Conservation (phyloP, 2,113 vertebrate genomes). For the Centropristis striata region DNA sequence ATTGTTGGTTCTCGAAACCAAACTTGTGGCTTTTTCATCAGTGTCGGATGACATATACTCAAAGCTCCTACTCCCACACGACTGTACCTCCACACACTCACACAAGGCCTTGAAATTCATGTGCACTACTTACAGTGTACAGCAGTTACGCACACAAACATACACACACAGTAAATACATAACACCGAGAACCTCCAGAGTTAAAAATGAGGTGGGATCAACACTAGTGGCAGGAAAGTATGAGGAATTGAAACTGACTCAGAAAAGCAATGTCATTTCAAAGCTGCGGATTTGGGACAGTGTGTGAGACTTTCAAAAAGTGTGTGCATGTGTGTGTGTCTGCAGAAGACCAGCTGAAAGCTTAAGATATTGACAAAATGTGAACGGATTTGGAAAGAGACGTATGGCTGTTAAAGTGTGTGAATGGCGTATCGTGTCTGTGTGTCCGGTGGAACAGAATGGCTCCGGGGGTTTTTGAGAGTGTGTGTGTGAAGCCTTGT, state of each 20-base stretch:
- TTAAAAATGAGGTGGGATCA: conserved; percentile 41
- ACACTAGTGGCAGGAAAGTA: background rate
- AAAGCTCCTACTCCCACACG: conserved; percentile 43
- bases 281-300: conserved; percentile 36
- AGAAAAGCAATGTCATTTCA: conserved; percentile 38
- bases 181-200: conserved; percentile 5
- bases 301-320: conserved; percentile 10
- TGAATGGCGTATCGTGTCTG: conserved; percentile 39
- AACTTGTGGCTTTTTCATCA: conserved; percentile 77
- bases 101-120: conserved; percentile 21
- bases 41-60: conserved; percentile 64
- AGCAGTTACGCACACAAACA: background rate
- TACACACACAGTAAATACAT: background rate
- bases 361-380: conserved; percentile 44
- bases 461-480: conserved; percentile 25
- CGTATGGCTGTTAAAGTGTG: conserved; percentile 12
- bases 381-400: conserved; percentile 29
- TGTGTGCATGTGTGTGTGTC: background rate
- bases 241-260: conserved; percentile 41
- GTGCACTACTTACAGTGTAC: background rate
- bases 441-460: conserved; percentile 38
- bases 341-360: conserved; percentile 22
- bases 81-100: conserved; percentile 17
- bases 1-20: conserved; percentile 53
- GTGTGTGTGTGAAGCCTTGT: conserved; percentile 41